These are phyloP conservation scores for Pachycephala philippinensis DNA, from an alignment of 2,113 vertebrate species.

Conservation along the genomic window DNA sequence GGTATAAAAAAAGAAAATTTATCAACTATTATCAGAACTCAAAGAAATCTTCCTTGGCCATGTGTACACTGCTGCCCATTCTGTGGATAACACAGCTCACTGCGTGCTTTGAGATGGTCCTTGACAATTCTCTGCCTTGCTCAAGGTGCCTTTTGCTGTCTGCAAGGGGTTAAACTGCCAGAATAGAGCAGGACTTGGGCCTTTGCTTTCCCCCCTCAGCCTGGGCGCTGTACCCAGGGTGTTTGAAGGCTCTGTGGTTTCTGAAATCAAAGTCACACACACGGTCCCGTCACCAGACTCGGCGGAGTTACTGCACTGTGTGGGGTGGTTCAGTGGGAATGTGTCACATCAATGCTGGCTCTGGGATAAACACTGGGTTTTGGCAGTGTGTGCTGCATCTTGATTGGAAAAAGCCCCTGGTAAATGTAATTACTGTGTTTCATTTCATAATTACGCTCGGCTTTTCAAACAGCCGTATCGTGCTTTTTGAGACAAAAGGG, in stretches of 20 bases:
- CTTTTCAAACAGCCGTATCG: background rate
- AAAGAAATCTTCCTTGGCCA: background rate
- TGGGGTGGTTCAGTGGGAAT: background rate
- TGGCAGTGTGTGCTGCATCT: background rate
- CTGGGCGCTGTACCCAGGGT: background rate
- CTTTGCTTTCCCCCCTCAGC: background rate
- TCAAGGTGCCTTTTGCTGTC: background rate
- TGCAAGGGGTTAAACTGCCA: background rate
- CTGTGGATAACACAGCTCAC: background rate
- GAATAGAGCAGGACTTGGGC: background rate
- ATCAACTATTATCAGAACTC: background rate
- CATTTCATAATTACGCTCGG: background rate
- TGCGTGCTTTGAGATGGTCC: background rate
- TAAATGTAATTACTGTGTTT: background rate
- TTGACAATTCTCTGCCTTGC: background rate
- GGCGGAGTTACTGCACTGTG: background rate
- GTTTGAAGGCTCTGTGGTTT: background rate
- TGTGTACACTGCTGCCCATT: background rate
- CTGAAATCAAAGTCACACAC: background rate
- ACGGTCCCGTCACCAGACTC: background rate
- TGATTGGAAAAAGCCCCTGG: conserved; percentile 12
- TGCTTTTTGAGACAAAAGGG: background rate
- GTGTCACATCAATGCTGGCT: background rate
- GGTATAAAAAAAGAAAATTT: background rate
- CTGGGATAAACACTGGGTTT: background rate